A percentile compares a stretch with the other conserved stretches of the same genome.
phyloP scores from a whole-genome alignment of 2,888 invertebrate genomes.

The Plagiodera versicolora region DNA sequence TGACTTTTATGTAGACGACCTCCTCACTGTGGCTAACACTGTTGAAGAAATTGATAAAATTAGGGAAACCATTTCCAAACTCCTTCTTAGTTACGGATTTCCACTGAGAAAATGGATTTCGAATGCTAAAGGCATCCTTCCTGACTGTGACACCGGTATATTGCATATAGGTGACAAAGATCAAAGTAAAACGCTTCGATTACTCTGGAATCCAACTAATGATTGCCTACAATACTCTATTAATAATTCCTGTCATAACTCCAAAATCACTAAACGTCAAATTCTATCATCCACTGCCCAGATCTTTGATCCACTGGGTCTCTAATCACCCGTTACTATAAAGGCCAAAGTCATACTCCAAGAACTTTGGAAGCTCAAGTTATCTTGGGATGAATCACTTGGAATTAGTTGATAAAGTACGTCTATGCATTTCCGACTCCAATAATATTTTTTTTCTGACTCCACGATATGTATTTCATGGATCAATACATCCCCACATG shows the following conservation, averaged over 20 bases:
- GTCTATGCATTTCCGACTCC: too few species aligned
- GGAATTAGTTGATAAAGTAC: background rate
- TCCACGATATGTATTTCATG: too few species aligned
- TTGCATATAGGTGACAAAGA: slow-evolving; percentile 3
- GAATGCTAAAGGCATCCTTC: slow-evolving; percentile 15
- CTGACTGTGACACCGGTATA: slow-evolving; percentile 1
- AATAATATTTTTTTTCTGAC: too few species aligned
- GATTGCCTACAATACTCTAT: slow-evolving; percentile 6
- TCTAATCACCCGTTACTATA: slow-evolving; percentile 20
- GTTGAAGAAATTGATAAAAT: too few species aligned
- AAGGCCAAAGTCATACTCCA: slow-evolving; percentile 21
- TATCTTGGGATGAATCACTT: slow-evolving; percentile 18
- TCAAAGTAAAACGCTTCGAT: slow-evolving; percentile 10
- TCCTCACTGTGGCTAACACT: too few species aligned
- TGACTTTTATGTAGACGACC: too few species aligned
- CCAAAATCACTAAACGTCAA: slow-evolving; percentile 19
- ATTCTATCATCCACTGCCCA: slow-evolving; percentile 22
- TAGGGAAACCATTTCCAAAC: too few species aligned
- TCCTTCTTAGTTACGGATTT: too few species aligned
- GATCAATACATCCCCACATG: too few species aligned
- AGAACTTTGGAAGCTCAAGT: slow-evolving; percentile 17
- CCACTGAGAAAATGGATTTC: slow-evolving; percentile 29
- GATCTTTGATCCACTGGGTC: slow-evolving; percentile 28
- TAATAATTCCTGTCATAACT: background rate
- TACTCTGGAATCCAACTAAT: slow-evolving; percentile 8